A percentile compares a stretch with the other conserved stretches of the same genome.
These are phyloP conservation scores for Enoplosus armatus DNA, from an alignment of 2,797 vertebrate genomes.

Conservation along the genomic window DNA sequence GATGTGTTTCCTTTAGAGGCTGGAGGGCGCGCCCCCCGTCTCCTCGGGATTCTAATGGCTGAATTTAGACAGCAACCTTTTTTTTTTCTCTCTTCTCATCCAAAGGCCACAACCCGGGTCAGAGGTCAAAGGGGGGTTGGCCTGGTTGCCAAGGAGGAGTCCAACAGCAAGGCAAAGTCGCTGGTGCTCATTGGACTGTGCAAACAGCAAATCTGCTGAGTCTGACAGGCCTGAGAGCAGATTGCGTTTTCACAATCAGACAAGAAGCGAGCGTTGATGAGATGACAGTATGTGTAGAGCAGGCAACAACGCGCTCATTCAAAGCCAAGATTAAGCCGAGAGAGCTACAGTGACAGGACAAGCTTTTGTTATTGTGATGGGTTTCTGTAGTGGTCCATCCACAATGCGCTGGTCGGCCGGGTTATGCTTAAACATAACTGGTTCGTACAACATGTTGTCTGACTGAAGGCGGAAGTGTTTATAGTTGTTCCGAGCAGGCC, in stretches of 20 bases:
- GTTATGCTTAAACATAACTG: background rate
- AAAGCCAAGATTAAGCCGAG: slow-evolving; percentile 54
- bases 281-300: slow-evolving; percentile 64
- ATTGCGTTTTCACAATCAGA: slow-evolving; percentile 62
- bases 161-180: slow-evolving; percentile 58
- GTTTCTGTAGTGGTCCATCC: background rate
- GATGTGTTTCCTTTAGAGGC: slow-evolving; percentile 69
- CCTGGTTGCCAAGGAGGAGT: slow-evolving; percentile 77
- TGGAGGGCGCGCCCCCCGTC: slow-evolving; percentile 71
- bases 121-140: slow-evolving; percentile 69
- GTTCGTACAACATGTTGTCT: background rate
- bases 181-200: slow-evolving; percentile 72
- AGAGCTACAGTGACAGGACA: slow-evolving; percentile 25
- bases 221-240: slow-evolving; percentile 73
- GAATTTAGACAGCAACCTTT: slow-evolving; percentile 75
- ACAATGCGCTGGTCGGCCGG: background rate
- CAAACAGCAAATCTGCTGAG: slow-evolving; percentile 69
- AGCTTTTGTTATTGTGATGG: slow-evolving; percentile 65
- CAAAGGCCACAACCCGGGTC: slow-evolving; percentile 61
- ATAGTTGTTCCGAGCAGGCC: background rate
- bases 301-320: slow-evolving; percentile 61
- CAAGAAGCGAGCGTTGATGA: slow-evolving; percentile 52
- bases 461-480: background rate
- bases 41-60: slow-evolving; percentile 70
- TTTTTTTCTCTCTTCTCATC: slow-evolving; percentile 55